Evolutionary conservation across 2,797 vertebrate genomes (phyloP).

Genomic region (Danio aesculapii): DNA sequence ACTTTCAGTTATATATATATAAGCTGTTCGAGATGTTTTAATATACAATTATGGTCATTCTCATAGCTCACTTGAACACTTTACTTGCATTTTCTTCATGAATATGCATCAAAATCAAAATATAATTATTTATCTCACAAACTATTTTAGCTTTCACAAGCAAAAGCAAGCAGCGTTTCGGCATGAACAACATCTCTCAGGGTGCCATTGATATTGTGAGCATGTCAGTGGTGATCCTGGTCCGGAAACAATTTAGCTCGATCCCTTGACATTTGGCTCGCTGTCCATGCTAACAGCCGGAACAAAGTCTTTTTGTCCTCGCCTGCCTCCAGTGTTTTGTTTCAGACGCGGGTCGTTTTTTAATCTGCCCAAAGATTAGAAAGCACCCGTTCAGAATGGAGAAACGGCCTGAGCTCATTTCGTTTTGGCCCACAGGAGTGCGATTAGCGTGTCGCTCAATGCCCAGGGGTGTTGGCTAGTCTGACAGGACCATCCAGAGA

Average conservation of each 20-base stretch:
- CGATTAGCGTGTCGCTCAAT: conserved; percentile 19
- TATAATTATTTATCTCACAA: no score
- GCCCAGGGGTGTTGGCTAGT: conserved; percentile 7
- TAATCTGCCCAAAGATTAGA: conserved; percentile 41
- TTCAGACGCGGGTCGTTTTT: conserved; percentile 35
- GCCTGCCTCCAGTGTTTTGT: conserved; percentile 34
- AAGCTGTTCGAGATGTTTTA: no score
- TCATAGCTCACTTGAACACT: no score
- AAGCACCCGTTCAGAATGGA: conserved; percentile 25
- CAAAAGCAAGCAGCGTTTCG: not conserved
- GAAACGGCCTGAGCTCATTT: conserved; percentile 18
- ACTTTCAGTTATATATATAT: no score
- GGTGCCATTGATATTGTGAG: not conserved
- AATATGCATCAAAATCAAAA: no score
- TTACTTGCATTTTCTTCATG: no score
- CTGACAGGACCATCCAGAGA: conserved; percentile 20
- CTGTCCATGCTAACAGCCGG: conserved; percentile 30
- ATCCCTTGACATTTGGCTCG: conserved; percentile 20
- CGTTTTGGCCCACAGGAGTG: conserved; percentile 7
- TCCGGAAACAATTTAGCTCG: conserved; percentile 8
- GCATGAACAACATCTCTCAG: not conserved
- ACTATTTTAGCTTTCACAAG: no score
- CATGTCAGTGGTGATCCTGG: not conserved
- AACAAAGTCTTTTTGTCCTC: conserved; percentile 33
- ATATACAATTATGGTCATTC: no score